Percentiles rank a stretch among this genome's conserved stretches.
phyloP scores from a whole-genome alignment of 2,113 vertebrate species.

The Neopipo cinnamomea region DNA sequence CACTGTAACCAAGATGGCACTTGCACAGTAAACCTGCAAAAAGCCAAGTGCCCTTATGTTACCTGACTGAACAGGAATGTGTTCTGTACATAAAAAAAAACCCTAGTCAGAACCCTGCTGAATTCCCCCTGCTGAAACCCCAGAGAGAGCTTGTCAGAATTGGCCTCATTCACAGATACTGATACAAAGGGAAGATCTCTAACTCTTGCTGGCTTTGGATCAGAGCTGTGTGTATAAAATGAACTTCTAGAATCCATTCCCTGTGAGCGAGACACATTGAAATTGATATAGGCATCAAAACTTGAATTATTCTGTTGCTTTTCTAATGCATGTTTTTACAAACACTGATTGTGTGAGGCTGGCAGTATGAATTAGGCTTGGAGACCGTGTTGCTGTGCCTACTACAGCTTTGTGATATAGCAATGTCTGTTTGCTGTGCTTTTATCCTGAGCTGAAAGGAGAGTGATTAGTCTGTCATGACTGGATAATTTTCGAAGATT shows the following conservation, averaged over 20 bases:
- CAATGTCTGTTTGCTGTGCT: not conserved
- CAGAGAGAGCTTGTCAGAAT: not conserved
- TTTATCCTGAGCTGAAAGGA: not conserved
- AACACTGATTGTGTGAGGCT: not conserved
- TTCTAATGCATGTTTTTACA: not conserved
- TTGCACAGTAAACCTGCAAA: not conserved
- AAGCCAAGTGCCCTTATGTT: not conserved
- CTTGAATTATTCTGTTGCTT: not conserved
- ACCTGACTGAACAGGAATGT: not conserved
- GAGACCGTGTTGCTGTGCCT: not conserved
- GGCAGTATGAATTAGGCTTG: not conserved
- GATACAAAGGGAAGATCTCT: not conserved
- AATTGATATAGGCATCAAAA: not conserved
- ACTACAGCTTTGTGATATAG: not conserved
- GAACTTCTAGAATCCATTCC: not conserved
- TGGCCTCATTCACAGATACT: not conserved
- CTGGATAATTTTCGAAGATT: conserved; percentile 48
- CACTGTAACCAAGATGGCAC: not conserved
- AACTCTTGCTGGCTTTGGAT: not conserved
- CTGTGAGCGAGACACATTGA: not conserved
- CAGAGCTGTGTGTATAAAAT: not conserved
- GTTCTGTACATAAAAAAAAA: not conserved
- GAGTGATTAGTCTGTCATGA: conserved; percentile 38
- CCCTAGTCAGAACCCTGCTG: not conserved
- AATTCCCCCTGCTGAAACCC: not conserved